Evolutionary conservation across 2,888 invertebrate genomes (phyloP).

Genomic region (Craniophora ligustri): DNA sequence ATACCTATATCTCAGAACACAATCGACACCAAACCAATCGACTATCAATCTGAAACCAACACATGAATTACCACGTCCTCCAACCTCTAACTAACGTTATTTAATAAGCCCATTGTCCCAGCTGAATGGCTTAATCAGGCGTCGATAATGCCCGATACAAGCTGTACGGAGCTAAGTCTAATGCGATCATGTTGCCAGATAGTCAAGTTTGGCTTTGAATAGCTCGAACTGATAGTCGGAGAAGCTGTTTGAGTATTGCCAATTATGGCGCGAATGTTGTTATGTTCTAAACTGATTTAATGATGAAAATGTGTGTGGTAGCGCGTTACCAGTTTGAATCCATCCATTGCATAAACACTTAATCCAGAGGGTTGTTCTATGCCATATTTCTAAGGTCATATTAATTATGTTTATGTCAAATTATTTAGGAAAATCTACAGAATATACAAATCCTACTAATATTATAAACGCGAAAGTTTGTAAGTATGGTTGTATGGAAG

Average conservation of each 20-base stretch:
- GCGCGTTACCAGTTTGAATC: too few relatives aligned
- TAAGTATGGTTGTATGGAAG: too few relatives aligned
- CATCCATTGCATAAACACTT: too few relatives aligned
- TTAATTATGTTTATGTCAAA: too few relatives aligned
- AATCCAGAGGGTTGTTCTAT: too few relatives aligned
- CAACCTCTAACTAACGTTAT: conserved; percentile 32
- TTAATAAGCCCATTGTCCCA: conserved; percentile 62
- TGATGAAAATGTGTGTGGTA: too few relatives aligned
- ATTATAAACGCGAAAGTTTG: too few relatives aligned
- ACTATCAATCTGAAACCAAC: conserved; percentile 29
- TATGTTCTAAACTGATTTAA: not conserved
- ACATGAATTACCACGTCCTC: conserved; percentile 22
- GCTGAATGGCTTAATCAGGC: conserved; percentile 63
- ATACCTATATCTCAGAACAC: not conserved
- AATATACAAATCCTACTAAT: too few relatives aligned
- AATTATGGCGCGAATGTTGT: conserved; percentile 3
- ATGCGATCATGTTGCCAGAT: conserved; percentile 25
- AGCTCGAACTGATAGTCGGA: not conserved
- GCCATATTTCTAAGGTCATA: too few relatives aligned
- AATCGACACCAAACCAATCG: conserved; percentile 3
- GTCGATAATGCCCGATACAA: conserved; percentile 51
- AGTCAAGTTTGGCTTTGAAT: conserved; percentile 24
- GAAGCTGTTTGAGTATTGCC: conserved; percentile 17
- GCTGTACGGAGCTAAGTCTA: conserved; percentile 21
- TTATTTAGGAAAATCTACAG: too few relatives aligned